Evolutionary conservation across 2,113 vertebrate species (phyloP).

Genomic region (Butastur rufipennis): DNA sequence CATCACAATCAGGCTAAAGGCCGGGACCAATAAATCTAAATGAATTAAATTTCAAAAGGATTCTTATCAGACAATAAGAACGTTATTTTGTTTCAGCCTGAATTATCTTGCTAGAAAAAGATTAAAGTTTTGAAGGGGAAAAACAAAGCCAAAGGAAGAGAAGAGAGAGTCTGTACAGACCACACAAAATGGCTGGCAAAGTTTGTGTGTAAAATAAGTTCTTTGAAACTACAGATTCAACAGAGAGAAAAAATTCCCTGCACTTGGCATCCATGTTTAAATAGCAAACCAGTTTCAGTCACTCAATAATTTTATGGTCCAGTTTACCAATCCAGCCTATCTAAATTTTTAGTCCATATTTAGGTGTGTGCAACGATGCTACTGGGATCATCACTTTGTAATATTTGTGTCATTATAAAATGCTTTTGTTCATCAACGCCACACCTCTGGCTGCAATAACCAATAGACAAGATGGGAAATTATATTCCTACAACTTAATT

Average conservation of each 20-base stretch:
- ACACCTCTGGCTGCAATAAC: not conserved
- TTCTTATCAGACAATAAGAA: not conserved
- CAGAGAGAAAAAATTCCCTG: not conserved
- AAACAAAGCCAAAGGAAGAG: not conserved
- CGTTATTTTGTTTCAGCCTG: not conserved
- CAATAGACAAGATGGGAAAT: not conserved
- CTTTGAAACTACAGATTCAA: not conserved
- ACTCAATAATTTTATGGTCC: not conserved
- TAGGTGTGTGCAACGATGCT: not conserved
- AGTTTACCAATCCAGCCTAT: not conserved
- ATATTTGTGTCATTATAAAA: not conserved
- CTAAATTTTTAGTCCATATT: not conserved
- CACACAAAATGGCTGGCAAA: not conserved
- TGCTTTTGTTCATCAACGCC: not conserved
- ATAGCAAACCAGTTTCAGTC: not conserved
- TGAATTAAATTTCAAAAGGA: not conserved
- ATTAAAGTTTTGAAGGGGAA: not conserved
- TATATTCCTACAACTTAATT: not conserved
- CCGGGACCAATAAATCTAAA: not conserved
- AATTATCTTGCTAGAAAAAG: not conserved
- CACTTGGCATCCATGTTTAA: not conserved
- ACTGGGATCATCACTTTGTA: not conserved
- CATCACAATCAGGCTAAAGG: not conserved
- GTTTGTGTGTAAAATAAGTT: not conserved
- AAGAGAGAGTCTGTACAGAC: not conserved